phyloP scores from a whole-genome alignment of 2,797 vertebrate genomes.

The Heterohyrax brucei region DNA sequence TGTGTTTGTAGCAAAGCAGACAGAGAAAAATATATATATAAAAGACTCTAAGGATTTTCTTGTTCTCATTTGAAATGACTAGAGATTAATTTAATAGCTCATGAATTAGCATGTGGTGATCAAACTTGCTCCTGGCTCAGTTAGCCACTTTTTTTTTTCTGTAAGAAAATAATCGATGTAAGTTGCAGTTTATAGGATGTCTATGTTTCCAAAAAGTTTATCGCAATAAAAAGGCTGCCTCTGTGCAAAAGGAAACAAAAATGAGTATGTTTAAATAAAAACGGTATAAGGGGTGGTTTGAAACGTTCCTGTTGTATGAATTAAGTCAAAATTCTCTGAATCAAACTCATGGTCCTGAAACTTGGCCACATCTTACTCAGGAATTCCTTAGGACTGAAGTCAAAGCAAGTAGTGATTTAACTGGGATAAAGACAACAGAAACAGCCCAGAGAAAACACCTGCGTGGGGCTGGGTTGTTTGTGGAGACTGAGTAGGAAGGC shows the following conservation, averaged over 20 bases:
- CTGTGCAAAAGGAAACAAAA: not conserved
- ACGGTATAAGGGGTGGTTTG: not conserved
- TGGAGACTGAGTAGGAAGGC: not conserved
- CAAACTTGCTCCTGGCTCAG: conserved; percentile 30
- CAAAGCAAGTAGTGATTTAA: conserved; percentile 53
- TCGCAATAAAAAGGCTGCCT: not conserved
- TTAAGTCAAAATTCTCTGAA: conserved; percentile 53
- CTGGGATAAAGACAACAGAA: not conserved
- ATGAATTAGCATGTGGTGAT: not conserved
- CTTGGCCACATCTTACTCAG: not conserved
- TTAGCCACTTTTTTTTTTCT: not conserved
- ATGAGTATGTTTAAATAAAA: conserved; percentile 35
- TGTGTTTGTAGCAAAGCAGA: not conserved
- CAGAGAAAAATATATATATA: not conserved
- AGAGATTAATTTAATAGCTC: not conserved
- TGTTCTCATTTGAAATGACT: not conserved
- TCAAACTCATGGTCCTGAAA: conserved; percentile 51
- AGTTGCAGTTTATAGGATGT: not conserved
- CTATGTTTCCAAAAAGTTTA: conserved; percentile 1
- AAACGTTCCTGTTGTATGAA: not conserved
- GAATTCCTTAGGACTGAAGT: conserved; percentile 22
- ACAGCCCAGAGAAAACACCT: not conserved
- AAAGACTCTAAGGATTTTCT: not conserved
- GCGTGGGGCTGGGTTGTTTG: not conserved
- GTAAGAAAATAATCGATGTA: conserved; percentile 37